phyloP scores from a whole-genome alignment of 1,140 invertebrate species.

The Pemphigus obesinymphae region DNA sequence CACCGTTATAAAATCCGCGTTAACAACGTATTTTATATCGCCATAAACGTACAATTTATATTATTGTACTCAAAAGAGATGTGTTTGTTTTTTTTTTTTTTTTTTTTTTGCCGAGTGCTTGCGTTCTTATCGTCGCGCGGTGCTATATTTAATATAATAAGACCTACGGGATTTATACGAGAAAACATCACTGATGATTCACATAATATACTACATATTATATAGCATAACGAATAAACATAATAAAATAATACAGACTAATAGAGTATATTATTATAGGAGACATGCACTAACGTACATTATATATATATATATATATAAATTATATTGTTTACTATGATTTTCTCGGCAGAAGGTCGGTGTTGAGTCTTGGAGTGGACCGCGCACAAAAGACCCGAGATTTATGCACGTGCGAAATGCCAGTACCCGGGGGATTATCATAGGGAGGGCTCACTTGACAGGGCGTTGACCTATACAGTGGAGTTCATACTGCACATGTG shows the following conservation, averaged over 20 bases:
- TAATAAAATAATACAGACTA: too few relatives aligned
- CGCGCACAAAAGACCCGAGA: not conserved
- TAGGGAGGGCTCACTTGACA: not conserved
- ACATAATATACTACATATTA: not conserved
- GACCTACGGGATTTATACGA: too few relatives aligned
- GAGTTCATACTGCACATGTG: too few relatives aligned
- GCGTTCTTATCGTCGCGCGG: not conserved
- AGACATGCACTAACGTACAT: too few relatives aligned
- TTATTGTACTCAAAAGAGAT: not conserved
- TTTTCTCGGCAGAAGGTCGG: not conserved
- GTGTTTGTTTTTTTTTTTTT: too few relatives aligned
- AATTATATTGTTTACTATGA: not conserved
- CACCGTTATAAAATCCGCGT: not conserved
- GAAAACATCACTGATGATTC: not conserved
- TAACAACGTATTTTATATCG: too few relatives aligned
- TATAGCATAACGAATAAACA: not conserved
- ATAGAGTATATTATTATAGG: too few relatives aligned
- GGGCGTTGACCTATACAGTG: slow-evolving; percentile 5
- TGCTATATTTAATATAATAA: too few relatives aligned
- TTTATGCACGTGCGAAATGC: not conserved
- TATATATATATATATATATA: too few relatives aligned
- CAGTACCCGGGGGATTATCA: not conserved
- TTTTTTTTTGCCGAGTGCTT: not conserved
- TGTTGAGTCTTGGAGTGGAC: not conserved
- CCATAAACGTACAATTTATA: not conserved